Evolutionary conservation across 2,888 invertebrate species (phyloP), one percentile per base, ranked within the genome.

Genomic region (Itoplectis maculator): DNA sequence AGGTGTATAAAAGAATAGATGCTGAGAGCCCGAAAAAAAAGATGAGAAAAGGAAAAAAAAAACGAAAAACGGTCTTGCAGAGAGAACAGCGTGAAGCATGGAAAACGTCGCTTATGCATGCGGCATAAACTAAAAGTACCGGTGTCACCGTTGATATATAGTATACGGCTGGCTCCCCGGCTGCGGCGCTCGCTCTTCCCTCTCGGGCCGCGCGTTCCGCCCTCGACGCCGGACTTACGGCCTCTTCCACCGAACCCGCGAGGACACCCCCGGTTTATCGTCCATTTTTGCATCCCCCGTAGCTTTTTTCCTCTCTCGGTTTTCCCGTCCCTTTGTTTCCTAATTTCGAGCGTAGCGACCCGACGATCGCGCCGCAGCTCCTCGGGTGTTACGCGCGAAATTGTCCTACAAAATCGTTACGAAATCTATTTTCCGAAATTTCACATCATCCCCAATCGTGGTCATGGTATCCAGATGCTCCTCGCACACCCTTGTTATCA

Each of bases 81-180:
- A 49, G 20, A 51, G 63, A 74, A 77, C 47, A 56, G 42, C 56
- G 18, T 42, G 54, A 66, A 70, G 72, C 65, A 61, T 66, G 65
- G 70, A 86, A 85, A 85, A 83, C 84, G 79, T 81, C 86, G 86
- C 84, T 89, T 89, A 89, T 89, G 87, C 88, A 89, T 88, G 86
- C 88, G 81, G 85, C 86, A 87, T 89, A 89, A 89, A 89, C 88
- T 89, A 88, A 88, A 89, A 90, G 85, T 88, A 87, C 88, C 86
- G 82, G 89, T 89, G 87, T 88, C 88, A 87, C 86, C 85, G 86
- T 85, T 89, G 88, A 89, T 89, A 88, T 87, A 89, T 84, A 84
- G 88, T 29, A 37, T 59, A 61, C 40, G 40, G 61, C 56, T 65
- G 47, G 56, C 66, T 37, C 72, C 40, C 47, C 29, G 56, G 72